Evolutionary conservation across 2,797 vertebrate species (phyloP).

Genomic region (Alca torda): DNA sequence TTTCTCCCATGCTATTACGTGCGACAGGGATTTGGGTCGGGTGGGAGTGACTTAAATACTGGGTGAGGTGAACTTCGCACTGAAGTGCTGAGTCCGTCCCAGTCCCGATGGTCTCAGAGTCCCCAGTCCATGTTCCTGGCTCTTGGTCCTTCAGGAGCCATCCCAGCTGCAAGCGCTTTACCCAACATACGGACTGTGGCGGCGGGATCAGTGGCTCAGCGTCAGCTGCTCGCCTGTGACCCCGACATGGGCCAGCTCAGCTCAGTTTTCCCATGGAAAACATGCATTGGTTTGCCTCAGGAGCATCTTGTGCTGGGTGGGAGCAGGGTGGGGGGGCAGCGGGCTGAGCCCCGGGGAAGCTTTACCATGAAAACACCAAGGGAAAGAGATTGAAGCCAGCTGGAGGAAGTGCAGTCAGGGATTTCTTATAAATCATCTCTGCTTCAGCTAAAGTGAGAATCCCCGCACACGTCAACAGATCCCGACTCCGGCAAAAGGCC

Average conservation of each 20-base stretch:
- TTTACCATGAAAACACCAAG: background rate
- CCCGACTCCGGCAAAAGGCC: background rate
- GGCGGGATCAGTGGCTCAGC: fast-evolving
- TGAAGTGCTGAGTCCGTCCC: background rate
- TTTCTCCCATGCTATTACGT: background rate
- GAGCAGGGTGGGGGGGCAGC: too few species aligned
- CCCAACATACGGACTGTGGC: fast-evolving
- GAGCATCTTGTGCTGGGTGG: fast-evolving
- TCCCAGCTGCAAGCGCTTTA: background rate
- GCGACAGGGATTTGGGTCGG: fast-evolving
- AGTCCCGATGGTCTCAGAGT: fast-evolving
- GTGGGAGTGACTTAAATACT: background rate
- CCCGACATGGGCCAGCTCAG: background rate
- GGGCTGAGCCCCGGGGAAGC: background rate
- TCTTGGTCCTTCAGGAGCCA: background rate
- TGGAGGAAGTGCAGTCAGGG: background rate
- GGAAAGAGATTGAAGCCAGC: background rate
- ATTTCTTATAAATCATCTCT: background rate
- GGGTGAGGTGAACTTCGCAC: background rate
- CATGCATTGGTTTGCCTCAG: fast-evolving
- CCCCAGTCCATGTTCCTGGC: background rate
- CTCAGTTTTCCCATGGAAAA: background rate
- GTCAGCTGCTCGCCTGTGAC: background rate
- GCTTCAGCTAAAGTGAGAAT: background rate
- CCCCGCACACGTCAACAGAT: background rate